These are phyloP conservation scores for Sebastolobus alascanus DNA, from an alignment of 2,797 vertebrate genomes.

Conservation along the genomic window DNA sequence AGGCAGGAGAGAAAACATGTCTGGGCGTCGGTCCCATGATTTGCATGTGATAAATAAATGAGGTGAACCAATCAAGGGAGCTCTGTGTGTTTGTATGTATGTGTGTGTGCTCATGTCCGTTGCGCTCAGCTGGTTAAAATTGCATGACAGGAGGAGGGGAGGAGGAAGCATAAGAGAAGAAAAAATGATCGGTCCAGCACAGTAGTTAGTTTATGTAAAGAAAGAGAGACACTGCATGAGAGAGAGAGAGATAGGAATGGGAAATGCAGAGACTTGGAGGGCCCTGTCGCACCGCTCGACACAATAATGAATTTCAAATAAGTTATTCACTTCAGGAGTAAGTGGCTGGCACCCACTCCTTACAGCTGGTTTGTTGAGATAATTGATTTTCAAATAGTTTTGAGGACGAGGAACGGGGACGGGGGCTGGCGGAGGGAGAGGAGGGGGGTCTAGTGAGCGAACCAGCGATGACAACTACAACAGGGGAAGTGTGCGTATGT, in stretches of 20 bases:
- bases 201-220: constrained; percentile 82
- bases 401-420: constrained; percentile 88
- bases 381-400: constrained; percentile 97
- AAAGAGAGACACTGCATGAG: constrained; percentile 40
- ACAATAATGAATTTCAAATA: constrained; percentile 96
- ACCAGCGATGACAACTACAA: constrained; percentile 84
- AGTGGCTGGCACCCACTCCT: constrained; percentile 91
- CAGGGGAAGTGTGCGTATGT: constrained; percentile 68
- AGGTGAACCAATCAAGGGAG: constrained; percentile 80
- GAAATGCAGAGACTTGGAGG: constrained; percentile 83
- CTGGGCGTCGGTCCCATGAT: constrained; percentile 62
- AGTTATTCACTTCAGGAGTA: constrained; percentile 95
- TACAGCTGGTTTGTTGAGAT: constrained; percentile 95
- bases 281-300: constrained; percentile 85
- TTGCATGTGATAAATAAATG: constrained; percentile 88
- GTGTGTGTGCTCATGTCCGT: constrained; percentile 45
- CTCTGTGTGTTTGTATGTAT: constrained; percentile 44
- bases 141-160: constrained; percentile 76
- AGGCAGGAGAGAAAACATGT: constrained; percentile 58
- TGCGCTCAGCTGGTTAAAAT: constrained; percentile 87
- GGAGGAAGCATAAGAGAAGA: constrained; percentile 20
- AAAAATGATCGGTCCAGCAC: constrained; percentile 67
- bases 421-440: constrained; percentile 28
- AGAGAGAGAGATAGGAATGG: constrained; percentile 23
- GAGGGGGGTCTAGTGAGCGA: constrained; percentile 51